phyloP scores from a whole-genome alignment of 1,140 invertebrate species.

The Caerostris extrusa region DNA sequence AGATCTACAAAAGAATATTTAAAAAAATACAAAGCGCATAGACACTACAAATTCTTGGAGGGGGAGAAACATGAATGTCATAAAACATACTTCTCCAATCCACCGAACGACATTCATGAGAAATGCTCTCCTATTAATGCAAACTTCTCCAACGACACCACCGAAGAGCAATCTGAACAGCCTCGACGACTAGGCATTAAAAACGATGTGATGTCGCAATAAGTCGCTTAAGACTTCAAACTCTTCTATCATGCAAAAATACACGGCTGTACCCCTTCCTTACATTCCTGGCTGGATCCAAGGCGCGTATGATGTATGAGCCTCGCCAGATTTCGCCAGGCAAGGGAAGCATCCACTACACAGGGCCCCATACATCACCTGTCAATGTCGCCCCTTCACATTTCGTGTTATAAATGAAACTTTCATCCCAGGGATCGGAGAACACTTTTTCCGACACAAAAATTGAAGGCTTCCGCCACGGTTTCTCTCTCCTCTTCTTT shows the following conservation, averaged over 20 bases:
- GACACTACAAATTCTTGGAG: no score
- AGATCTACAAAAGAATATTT: no score
- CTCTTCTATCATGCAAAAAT: background rate
- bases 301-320: constrained; percentile 24
- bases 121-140: no score
- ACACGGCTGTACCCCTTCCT: background rate
- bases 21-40: no score
- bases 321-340: background rate
- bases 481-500: background rate
- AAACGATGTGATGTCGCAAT: background rate
- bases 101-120: no score
- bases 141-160: no score
- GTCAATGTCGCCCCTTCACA: constrained; percentile 65
- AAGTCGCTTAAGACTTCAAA: constrained; percentile 23
- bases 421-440: constrained; percentile 66
- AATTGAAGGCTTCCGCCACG: constrained; percentile 37
- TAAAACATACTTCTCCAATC: no score
- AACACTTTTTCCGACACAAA: constrained; percentile 48
- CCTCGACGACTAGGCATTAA: background rate
- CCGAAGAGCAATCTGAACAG: background rate
- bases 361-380: constrained; percentile 50
- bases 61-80: no score
- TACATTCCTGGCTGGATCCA: background rate
- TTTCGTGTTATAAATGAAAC: constrained; percentile 73
- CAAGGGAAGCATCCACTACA: background rate